Base-by-base conservation (phyloP, 1,140 invertebrate genomes). In the Lepidotrigona ventralis region DNA sequence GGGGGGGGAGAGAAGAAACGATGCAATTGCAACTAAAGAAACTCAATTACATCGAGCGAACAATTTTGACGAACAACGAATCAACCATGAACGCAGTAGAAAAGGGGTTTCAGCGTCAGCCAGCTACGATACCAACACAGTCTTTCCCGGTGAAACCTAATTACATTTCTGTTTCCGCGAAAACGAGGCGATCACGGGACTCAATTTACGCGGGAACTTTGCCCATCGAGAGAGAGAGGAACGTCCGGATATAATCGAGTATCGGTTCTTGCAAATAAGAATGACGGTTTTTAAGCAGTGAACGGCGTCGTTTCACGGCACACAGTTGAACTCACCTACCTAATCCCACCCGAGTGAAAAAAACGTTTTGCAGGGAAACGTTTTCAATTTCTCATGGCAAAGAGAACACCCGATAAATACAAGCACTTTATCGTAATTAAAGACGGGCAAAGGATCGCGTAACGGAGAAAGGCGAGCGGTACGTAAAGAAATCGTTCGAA, bases 311-410 rank as follows among this genome's bases (percentile, higher is more conserved):
- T 23, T 23, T 56, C 63, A 60, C 56, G 74, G 64, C 68, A 81
- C 39, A 56, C 51, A 76, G n/a, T n/a, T 53, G 66, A 74, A 86
- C 26, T 68, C 33, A 33, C 23, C 5, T 19, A 1, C 1, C 33
- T n/a, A 73, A 33, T 21, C 23, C 63, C 58, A 58, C 63, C 63
- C 70, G 71, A 80, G 77, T 68, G 71, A 75, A 56, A 39, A 81
- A 5, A 54, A n/a, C n/a, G n/a, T n/a, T 23, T 82, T n/a, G 54
- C 68, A 77, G 26, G 80, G 90, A 33, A 33, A 90, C 87, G 90
- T 90, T 90, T 90, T 88, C 88, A 90, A 90, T 90, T 90, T 89
- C 84, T 87, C 72, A 63, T 51, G 58, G 60, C 83, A 86, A 88
- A 87, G 83, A 77, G 77, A 89, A 86, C 77, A 78, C 66, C 56